Base-by-base conservation (phyloP, 2,888 invertebrate genomes). In the Drosophila mettleri region DNA sequence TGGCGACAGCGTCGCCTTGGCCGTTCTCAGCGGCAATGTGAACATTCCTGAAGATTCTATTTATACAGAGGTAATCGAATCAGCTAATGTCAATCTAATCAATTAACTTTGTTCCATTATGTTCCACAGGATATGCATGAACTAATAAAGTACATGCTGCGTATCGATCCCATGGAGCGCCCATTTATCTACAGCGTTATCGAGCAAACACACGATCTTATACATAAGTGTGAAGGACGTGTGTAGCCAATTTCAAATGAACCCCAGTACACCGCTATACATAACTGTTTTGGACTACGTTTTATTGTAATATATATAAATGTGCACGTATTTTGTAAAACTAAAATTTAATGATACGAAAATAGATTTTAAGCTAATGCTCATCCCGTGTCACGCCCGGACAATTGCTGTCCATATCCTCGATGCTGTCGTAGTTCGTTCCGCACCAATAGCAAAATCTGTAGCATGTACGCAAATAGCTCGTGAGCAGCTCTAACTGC, bases 1-100 rank as follows among this genome's bases (percentile, higher is more conserved):
- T 80, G 97, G 97, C 2, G 97, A 97, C 91, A 97, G 97, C 78
- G 96, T 98, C 12, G 97, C 97, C 39, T 92, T 98, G 73, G 97
- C 97, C 61, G 96, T 96, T 34, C 94, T 96, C 62, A 96, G 95
- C 83, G 96, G 96, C 53, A 95, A 94, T 78, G 92, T 96, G 7
- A 93, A 93, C 88, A 96, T 96, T 92, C 96, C 96, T 14, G 94
- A 95, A 79, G 94, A 93, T 80, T 93, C 94, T 1, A 94, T 94
- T 63, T 96, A 94, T 89, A 93, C 93, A 57, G 93, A 95, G 91
- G 91, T 90, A 75, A 36, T 22, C 39, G 1, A 39, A 2, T 16
- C 6, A 33, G 2, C 4, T 1, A 4, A n/a, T 24, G 8, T 2
- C 10, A n/a, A n/a, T n/a, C 8, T 1, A 18, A 18, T 3, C 1